These are phyloP conservation scores for Chondrosia reniformis DNA, from an alignment of 37 sponge, comb jelly and placozoan genomes.

Conservation along the genomic window DNA sequence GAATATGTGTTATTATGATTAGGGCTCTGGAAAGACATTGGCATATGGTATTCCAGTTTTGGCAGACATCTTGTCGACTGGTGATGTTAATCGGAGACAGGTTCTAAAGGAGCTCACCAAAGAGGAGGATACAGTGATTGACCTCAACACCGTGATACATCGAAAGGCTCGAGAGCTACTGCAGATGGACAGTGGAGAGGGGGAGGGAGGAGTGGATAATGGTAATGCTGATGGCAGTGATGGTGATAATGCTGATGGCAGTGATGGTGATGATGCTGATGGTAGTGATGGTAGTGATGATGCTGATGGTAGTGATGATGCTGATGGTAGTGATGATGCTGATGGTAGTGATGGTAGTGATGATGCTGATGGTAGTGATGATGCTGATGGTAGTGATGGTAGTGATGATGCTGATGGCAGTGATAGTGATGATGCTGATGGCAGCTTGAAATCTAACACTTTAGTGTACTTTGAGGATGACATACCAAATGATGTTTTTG, in stretches of 20 bases:
- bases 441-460: neutral
- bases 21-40: constrained; percentile 89
- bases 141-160: constrained; percentile 43
- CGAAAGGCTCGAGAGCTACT: neutral
- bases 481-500: neutral
- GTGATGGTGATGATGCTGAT: neutral
- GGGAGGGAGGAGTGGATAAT: neutral
- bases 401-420: constrained; percentile 8
- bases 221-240: neutral
- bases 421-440: constrained; percentile 12
- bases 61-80: constrained; percentile 45
- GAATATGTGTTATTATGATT: neutral
- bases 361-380: neutral
- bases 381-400: neutral
- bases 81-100: neutral
- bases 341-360: neutral
- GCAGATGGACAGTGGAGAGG: neutral
- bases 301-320: neutral
- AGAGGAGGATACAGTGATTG: constrained; percentile 13
- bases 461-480: neutral
- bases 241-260: neutral
- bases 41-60: constrained; percentile 92
- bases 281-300: neutral
- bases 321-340: neutral
- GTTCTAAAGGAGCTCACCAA: neutral